Percentiles rank a stretch among this genome's conserved stretches.
These are phyloP conservation scores for Dysmachus trigonus DNA, from an alignment of 2,888 invertebrate genomes.

Conservation along the genomic window DNA sequence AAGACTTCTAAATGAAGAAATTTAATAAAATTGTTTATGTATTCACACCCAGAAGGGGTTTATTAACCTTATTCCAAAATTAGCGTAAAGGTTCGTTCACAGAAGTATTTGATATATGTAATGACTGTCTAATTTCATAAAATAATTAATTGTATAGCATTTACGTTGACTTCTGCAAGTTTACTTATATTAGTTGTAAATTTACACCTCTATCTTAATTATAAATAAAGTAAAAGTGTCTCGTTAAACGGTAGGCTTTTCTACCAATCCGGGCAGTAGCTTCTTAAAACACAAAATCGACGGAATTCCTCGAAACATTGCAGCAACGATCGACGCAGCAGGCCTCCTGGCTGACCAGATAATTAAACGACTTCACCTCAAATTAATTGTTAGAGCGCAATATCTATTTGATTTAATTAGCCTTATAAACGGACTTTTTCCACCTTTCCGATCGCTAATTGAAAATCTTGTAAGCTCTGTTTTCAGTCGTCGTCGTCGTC, in stretches of 20 bases:
- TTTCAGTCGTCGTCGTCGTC: background rate
- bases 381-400: slow-evolving; percentile 45
- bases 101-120: background rate
- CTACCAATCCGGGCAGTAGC: background rate
- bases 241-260: background rate
- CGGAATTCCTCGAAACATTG: background rate
- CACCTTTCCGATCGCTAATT: slow-evolving; percentile 58
- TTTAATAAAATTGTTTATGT: too few relatives aligned
- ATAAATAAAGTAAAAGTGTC: background rate
- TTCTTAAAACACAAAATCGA: background rate
- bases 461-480: slow-evolving; percentile 55
- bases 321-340: background rate
- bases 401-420: slow-evolving; percentile 41
- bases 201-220: background rate
- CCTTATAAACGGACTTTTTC: slow-evolving; percentile 43
- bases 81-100: too few relatives aligned
- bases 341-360: background rate
- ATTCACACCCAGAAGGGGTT: too few relatives aligned
- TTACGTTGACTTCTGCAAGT: background rate
- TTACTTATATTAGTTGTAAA: background rate
- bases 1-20: too few relatives aligned
- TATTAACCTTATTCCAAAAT: too few relatives aligned
- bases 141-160: background rate
- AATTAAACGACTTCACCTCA: slow-evolving; percentile 8
- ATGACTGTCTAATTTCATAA: background rate